phyloP scores from a whole-genome alignment of 2,797 vertebrate genomes.

The Chaenodraco wilsoni region DNA sequence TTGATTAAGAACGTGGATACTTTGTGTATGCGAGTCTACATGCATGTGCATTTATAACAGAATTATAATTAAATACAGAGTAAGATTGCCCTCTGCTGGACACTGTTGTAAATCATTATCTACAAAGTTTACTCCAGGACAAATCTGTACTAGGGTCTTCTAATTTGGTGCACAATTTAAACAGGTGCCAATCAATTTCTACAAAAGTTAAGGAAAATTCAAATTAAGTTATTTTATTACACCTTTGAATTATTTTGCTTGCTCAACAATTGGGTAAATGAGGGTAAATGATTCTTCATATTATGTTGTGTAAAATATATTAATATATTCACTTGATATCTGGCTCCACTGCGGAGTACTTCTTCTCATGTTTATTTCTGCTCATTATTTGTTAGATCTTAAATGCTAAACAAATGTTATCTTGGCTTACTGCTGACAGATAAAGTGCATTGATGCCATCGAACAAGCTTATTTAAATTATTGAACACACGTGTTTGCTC shows the following conservation, averaged over 20 bases:
- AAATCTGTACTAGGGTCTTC: not conserved
- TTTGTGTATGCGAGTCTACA: not conserved
- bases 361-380: not conserved
- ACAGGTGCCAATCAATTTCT: too few species aligned
- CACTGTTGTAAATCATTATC: not conserved
- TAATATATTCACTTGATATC: not conserved
- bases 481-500: slow-evolving; percentile 1
- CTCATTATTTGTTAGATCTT: not conserved
- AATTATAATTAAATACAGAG: slow-evolving; percentile 17
- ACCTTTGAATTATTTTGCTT: not conserved
- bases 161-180: not conserved
- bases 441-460: not conserved
- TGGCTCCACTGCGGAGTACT: not conserved
- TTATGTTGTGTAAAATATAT: too few species aligned
- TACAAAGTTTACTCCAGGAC: not conserved
- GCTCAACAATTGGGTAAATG: too few species aligned
- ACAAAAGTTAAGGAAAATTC: not conserved
- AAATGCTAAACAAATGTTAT: not conserved
- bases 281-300: not conserved
- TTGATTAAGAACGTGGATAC: not conserved
- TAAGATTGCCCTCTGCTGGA: slow-evolving; percentile 67
- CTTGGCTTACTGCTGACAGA: not conserved
- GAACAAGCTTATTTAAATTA: slow-evolving; percentile 22
- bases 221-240: not conserved
- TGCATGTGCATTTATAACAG: slow-evolving; percentile 10